These are phyloP conservation scores for Lithodes maja DNA, from an alignment of 2,888 invertebrate genomes.

Conservation along the genomic window DNA sequence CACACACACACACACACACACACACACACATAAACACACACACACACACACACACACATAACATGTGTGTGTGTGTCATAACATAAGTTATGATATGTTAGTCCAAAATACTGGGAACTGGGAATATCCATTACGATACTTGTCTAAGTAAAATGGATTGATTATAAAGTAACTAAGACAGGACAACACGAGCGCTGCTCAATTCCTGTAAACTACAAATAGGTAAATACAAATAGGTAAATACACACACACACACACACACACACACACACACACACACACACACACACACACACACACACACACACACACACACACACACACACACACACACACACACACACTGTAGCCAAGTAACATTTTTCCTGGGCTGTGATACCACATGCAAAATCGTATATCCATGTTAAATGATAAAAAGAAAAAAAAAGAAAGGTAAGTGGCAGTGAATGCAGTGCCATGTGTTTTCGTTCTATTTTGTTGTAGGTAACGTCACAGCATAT, in stretches of 20 bases:
- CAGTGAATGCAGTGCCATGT: background rate
- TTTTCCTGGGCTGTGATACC: slow-evolving; percentile 64
- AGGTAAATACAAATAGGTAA: too few relatives aligned
- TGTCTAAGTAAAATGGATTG: too few relatives aligned
- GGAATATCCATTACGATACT: too few relatives aligned
- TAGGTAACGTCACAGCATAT: background rate
- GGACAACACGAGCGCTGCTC: too few relatives aligned
- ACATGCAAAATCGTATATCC: slow-evolving; percentile 55
- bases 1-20: too few relatives aligned
- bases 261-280: slow-evolving; percentile 16
- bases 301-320: slow-evolving; percentile 21
- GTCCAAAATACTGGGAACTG: too few relatives aligned
- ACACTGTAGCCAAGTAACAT: slow-evolving; percentile 47
- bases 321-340: slow-evolving; percentile 20
- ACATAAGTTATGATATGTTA: too few relatives aligned
- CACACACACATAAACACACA: too few relatives aligned
- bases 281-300: slow-evolving; percentile 16
- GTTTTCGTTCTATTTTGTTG: background rate
- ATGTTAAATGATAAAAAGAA: slow-evolving; percentile 40
- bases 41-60: too few relatives aligned
- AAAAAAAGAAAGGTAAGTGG: slow-evolving; percentile 24
- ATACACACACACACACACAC: background rate
- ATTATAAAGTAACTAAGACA: too few relatives aligned
- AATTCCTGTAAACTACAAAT: too few relatives aligned
- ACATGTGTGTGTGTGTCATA: too few relatives aligned